Conservation (phyloP, 2,797 vertebrate species). For the Menidia menidia region DNA sequence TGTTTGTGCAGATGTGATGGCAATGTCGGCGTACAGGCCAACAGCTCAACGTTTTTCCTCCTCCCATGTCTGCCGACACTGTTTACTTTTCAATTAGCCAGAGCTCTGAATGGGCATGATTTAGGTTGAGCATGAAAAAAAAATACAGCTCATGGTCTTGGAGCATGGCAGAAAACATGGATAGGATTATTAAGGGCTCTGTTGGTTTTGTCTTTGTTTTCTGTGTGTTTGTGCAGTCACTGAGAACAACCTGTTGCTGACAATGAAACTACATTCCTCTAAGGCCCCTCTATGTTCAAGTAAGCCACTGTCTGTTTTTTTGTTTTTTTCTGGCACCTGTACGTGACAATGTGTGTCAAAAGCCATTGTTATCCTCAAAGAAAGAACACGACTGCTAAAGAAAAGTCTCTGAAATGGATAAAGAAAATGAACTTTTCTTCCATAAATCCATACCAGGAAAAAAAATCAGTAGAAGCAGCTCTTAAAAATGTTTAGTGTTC, state of each 20-base stretch:
- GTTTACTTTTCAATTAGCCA: conserved; percentile 48
- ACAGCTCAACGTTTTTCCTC: conserved; percentile 9
- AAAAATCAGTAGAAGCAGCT: too few relatives aligned
- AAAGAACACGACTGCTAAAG: too few relatives aligned
- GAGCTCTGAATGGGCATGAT: conserved; percentile 26
- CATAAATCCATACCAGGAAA: too few relatives aligned
- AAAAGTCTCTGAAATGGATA: too few relatives aligned
- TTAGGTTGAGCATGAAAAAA: conserved; percentile 22
- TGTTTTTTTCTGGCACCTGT: background rate
- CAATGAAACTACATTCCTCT: background rate
- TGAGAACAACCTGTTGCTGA: background rate
- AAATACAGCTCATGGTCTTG: conserved; percentile 3
- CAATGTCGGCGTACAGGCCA: conserved; percentile 9
- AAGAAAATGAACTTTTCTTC: too few relatives aligned
- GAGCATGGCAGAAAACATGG: conserved; percentile 6
- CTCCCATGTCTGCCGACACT: conserved; percentile 15
- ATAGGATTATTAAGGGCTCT: conserved; percentile 16
- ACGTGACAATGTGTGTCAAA: background rate
- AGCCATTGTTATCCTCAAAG: too few relatives aligned
- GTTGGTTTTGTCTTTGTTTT: background rate
- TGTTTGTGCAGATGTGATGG: conserved; percentile 50
- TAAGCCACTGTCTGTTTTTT: background rate
- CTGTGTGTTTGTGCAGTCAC: background rate
- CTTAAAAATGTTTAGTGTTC: too few relatives aligned
- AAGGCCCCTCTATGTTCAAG: background rate